Evolutionary conservation across 1,140 invertebrate genomes (phyloP).

Genomic region (Aphaenogaster floridana): DNA sequence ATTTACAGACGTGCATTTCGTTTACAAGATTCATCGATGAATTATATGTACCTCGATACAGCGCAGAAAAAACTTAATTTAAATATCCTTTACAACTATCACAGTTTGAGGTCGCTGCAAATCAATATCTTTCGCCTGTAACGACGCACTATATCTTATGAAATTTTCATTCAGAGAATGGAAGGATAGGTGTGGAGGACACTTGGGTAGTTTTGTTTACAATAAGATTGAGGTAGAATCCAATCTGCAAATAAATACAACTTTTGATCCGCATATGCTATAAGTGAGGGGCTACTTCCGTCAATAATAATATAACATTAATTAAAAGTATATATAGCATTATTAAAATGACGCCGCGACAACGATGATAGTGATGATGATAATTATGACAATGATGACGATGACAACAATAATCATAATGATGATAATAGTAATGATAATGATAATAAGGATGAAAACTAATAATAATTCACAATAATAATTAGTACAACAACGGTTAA

Average conservation of each 20-base stretch:
- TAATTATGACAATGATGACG: conserved; percentile 76
- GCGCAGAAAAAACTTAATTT: conserved; percentile 80
- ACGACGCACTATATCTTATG: conserved; percentile 59
- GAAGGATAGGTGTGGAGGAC: conserved; percentile 62
- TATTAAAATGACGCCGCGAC: conserved; percentile 64
- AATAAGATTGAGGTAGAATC: conserved; percentile 85
- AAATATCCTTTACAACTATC: conserved; percentile 87
- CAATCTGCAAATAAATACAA: conserved; percentile 82
- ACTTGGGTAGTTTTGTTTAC: conserved; percentile 60
- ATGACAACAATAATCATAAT: conserved; percentile 75
- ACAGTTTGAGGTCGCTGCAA: conserved; percentile 87
- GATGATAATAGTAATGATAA: conserved; percentile 74
- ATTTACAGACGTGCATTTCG: conserved; percentile 15
- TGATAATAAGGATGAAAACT: conserved; percentile 66
- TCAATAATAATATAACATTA: conserved; percentile 81
- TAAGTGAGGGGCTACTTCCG: conserved; percentile 85
- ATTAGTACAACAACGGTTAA: conserved; percentile 86
- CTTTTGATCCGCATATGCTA: conserved; percentile 79
- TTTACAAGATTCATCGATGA: conserved; percentile 62
- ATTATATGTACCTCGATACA: conserved; percentile 78
- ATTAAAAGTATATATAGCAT: conserved; percentile 83
- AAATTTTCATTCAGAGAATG: conserved; percentile 56
- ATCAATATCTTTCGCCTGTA: conserved; percentile 73
- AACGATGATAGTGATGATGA: conserved; percentile 42
- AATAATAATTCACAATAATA: conserved; percentile 79